Evolutionary conservation across 1,140 invertebrate species (phyloP).

Genomic region (Metopolophium dirhodum): DNA sequence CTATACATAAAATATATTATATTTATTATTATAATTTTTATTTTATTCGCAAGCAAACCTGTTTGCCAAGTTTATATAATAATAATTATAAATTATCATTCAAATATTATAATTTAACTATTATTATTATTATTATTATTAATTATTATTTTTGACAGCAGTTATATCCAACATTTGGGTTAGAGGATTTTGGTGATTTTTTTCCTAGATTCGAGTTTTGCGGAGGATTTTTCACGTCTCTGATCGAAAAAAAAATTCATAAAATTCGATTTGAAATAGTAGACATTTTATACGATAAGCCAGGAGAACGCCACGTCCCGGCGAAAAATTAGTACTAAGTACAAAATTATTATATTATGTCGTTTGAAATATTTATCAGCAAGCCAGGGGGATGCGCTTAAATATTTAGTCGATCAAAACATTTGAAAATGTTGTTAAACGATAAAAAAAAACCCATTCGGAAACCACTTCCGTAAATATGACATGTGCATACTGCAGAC

Average conservation of each 20-base stretch:
- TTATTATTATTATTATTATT: no score
- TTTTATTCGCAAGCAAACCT: no score
- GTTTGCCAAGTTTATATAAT: no score
- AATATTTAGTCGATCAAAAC: background rate
- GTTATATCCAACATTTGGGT: no score
- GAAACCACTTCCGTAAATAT: background rate
- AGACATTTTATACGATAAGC: background rate
- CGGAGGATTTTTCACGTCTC: fast-evolving
- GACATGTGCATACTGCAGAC: background rate
- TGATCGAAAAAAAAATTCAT: background rate
- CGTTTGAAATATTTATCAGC: background rate
- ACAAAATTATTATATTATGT: background rate
- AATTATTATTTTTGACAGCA: no score
- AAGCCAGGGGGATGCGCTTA: background rate
- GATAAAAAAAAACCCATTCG: background rate
- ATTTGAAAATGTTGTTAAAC: background rate
- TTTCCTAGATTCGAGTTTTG: background rate
- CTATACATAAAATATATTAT: no score
- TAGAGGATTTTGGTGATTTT: no score
- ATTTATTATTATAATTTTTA: no score
- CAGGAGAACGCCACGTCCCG: background rate
- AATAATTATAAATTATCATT: no score
- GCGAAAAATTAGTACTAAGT: background rate
- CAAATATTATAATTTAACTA: no score
- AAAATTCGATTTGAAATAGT: background rate